Evolutionary conservation across 2,888 invertebrate species (phyloP).

Genomic region (Leucophenga maculata): DNA sequence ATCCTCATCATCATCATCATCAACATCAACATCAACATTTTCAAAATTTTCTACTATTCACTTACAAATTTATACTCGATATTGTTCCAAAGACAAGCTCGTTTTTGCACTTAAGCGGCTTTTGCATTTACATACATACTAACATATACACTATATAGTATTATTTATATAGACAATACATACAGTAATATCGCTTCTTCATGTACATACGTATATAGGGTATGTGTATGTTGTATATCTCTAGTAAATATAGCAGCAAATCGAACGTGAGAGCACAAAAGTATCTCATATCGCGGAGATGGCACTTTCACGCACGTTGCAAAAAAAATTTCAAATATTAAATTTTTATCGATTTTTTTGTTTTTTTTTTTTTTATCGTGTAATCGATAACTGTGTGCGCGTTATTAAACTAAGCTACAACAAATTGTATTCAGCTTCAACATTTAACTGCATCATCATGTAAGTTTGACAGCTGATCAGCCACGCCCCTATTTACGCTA

Average conservation of each 20-base stretch:
- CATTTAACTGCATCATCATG: no score
- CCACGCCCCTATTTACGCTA: constrained; percentile 40
- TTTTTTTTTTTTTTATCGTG: not conserved
- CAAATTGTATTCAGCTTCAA: constrained; percentile 29
- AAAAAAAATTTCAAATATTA: constrained; percentile 10
- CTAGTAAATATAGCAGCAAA: constrained; percentile 51
- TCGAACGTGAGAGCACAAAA: constrained; percentile 32
- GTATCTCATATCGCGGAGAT: constrained; percentile 13
- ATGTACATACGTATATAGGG: not conserved
- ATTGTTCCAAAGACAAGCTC: constrained; percentile 65
- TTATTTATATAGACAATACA: constrained; percentile 58
- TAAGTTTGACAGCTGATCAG: not conserved
- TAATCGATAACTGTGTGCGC: not conserved
- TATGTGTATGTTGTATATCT: constrained; percentile 18
- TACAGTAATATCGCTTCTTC: not conserved
- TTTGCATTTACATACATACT: not conserved
- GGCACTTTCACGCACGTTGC: no score
- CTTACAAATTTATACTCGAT: not conserved
- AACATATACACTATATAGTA: constrained; percentile 13
- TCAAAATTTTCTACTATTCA: no score
- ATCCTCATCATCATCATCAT: no score
- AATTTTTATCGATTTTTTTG: not conserved
- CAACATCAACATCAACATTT: no score
- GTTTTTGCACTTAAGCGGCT: constrained; percentile 60
- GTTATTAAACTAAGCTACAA: constrained; percentile 22